Evolutionary conservation across 2,113 vertebrate species (phyloP), one percentile per base, ranked within the genome.

Genomic region (Sander lucioperca): DNA sequence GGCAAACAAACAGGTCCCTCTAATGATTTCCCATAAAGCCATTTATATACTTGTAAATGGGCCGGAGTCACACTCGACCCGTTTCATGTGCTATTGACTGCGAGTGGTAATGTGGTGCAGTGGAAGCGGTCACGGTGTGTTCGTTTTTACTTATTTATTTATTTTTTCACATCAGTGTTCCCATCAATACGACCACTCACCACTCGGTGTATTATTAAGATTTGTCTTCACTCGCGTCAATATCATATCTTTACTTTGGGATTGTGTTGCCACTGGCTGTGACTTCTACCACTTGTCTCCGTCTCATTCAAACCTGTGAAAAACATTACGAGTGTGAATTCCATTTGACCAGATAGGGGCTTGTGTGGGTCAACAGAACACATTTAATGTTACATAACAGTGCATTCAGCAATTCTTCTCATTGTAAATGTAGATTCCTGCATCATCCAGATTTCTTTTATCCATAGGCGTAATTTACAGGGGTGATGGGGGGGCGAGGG

Each of bases 21-120:
- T 84, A 89, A 91, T 84, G 91, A 91, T 87, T 92, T 90, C 74
- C 86, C 67, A 90, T 90, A 30, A 90, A 93, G 63, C 64, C 56
- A 58, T 82, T 78, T 62, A 67, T 82, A 79, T 67, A 39, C 68
- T 85, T 78, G 11, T 58, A 80, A 86, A 89, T 82, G 77, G 58
- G n/a, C 65, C 4, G 0, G 1, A 50, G 82, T 80, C 77, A 83
- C 77, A 73, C 79, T 15, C 3, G n/a, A 78, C 77, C 66, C n/a
- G 57, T 70, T 77, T 77, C 43, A 70, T 19, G n/a, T 56, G 50
- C 75, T 70, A 48, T 78, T 77, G 82, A 91, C 78, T 68, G 50
- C 2, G 12, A 77, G 27, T n/a, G 79, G 30, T 71, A 76, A 88
- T 84, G 85, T 76, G 65, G 25, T 61, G 36, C 58, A 66, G 27